Percentiles rank a stretch among this genome's conserved stretches.
Conservation (phyloP, 2,888 invertebrate species). For the Smittia aterrima region DNA sequence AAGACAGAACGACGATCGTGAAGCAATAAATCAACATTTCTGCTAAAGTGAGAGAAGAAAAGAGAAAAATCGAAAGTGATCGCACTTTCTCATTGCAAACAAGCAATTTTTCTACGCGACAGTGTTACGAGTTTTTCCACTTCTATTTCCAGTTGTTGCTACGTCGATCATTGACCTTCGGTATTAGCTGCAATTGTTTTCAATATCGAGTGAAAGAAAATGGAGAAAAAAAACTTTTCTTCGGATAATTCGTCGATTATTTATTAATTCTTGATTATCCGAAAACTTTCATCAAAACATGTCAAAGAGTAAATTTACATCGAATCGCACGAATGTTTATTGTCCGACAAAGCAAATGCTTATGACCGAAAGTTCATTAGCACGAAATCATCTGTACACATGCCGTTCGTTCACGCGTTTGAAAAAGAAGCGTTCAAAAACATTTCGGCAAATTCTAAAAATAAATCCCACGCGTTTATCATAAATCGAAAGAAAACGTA, state of each 20-base stretch:
- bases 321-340: too few species aligned
- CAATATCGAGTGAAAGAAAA: background rate
- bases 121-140: slow-evolving; percentile 20
- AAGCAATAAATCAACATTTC: slow-evolving; percentile 24
- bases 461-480: background rate
- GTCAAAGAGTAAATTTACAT: too few species aligned
- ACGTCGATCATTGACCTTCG: slow-evolving; percentile 35
- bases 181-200: background rate
- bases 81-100: slow-evolving; percentile 32
- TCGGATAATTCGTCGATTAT: too few species aligned
- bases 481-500: background rate
- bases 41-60: slow-evolving; percentile 9
- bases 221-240: background rate
- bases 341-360: background rate
- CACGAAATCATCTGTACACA: background rate
- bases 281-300: too few species aligned
- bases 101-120: background rate
- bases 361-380: slow-evolving; percentile 38
- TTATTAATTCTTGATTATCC: too few species aligned
- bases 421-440: slow-evolving; percentile 5
- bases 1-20: background rate
- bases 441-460: slow-evolving; percentile 4
- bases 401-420: slow-evolving; percentile 12
- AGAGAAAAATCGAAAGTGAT: slow-evolving; percentile 41
- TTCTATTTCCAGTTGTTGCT: background rate